Conservation (phyloP, 2,888 invertebrate genomes). For the Malthinus flaveolus region DNA sequence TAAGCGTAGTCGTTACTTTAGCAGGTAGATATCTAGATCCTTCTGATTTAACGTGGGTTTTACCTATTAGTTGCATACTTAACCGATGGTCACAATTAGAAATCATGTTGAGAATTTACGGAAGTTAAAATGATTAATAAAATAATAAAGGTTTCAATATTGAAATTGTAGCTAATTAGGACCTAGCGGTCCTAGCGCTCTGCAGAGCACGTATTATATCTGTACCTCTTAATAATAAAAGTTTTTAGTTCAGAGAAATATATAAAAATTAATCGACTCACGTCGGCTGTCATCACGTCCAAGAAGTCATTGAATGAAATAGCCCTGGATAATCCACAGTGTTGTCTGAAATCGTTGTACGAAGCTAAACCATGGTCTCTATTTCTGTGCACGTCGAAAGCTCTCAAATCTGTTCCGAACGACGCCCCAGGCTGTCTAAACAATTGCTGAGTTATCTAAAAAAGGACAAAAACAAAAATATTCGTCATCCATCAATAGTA, state of each 20-base stretch:
- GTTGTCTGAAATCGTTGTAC: conserved; percentile 76
- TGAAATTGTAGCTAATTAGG: too few relatives aligned
- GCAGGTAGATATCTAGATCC: conserved; percentile 25
- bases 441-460: conserved; percentile 66
- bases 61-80: conserved; percentile 21
- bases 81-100: conserved; percentile 30
- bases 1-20: conserved; percentile 14
- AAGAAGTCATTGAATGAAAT: conserved; percentile 69
- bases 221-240: too few relatives aligned
- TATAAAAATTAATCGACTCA: conserved; percentile 45
- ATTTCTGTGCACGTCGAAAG: conserved; percentile 83
- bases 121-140: neutral
- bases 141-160: neutral
- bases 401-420: conserved; percentile 79
- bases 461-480: conserved; percentile 24
- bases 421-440: conserved; percentile 70
- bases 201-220: too few relatives aligned
- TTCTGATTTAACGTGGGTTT: conserved; percentile 26
- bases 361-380: conserved; percentile 84
- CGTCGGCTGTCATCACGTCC: conserved; percentile 68
- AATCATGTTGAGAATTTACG: conserved; percentile 14
- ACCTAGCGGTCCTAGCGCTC: too few relatives aligned
- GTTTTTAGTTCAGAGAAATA: too few relatives aligned
- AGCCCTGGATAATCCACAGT: conserved; percentile 74
- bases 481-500: neutral